Evolutionary conservation across 2,888 invertebrate genomes (phyloP), one percentile per base, ranked within the genome.

Genomic region (Drosophila bunnanda): DNA sequence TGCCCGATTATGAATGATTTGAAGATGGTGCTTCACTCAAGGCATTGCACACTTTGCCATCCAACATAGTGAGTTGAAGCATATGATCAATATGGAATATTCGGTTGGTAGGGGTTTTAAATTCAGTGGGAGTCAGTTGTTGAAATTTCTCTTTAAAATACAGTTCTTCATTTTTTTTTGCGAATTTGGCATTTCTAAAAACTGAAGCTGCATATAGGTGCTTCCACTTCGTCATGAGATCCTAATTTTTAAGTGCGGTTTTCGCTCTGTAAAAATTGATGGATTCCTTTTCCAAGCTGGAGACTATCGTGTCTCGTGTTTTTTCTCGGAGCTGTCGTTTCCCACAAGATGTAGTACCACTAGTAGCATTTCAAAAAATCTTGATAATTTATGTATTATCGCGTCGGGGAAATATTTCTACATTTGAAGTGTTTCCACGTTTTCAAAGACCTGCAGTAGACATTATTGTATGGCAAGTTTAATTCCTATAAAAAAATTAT

Each of bases 11-110:
- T n/a, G n/a, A n/a, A n/a, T n/a, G n/a, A n/a, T n/a, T n/a, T n/a
- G n/a, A 41, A 41, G 20, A 41, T 41, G 41, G 20, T 20, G 41
- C 20, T 12, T 41, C 41, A 13, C 41, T 20, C 2, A 41, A 41
- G 12, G 20, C 41, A 41, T 41, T 20, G 20, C 20, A 41, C 41
- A n/a, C n/a, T 41, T 41, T 41, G 41, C 41, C 41, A 41, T 41
- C 41, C 41, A 41, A 20, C 41, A 41, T 41, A 41, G 41, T 17
- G 17, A 17, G 17, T 38, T 39, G 17, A 9, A 39, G 39, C 4
- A 39, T 2, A 39, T 39, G 9, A 9, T 39, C 17, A 5, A 39
- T 17, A 17, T 8, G 5, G 39, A 39, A 17, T 39, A 10, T 39
- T 17, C n/a, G 17, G 10, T 17, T 39, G 17, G 39, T 39, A 39